phyloP scores from a whole-genome alignment of 1,140 invertebrate species.

The Drosophila sproati region DNA sequence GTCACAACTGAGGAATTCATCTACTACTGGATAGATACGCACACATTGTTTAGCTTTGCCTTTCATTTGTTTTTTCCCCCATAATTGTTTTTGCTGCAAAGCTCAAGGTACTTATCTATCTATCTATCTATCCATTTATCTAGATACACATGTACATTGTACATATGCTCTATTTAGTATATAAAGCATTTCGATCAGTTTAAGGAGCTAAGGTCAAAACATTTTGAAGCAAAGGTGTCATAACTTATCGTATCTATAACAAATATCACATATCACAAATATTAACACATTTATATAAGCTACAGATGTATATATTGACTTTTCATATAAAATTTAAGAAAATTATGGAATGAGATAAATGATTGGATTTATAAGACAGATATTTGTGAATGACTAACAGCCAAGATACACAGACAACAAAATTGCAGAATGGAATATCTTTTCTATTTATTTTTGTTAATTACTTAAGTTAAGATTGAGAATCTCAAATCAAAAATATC shows the following conservation, averaged over 20 bases:
- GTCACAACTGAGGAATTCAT: conserved; percentile 76
- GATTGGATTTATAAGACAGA: too few relatives aligned
- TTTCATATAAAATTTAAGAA: background rate
- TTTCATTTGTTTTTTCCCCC: conserved; percentile 50
- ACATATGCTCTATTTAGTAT: conserved; percentile 36
- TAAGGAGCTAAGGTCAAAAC: conserved; percentile 63
- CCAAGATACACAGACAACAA: too few relatives aligned
- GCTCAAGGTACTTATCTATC: conserved; percentile 54
- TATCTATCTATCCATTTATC: background rate
- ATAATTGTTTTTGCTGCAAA: conserved; percentile 47
- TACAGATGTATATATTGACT: background rate
- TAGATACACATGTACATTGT: conserved; percentile 13
- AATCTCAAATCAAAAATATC: too few relatives aligned
- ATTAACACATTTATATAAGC: background rate
- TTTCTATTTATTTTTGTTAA: too few relatives aligned
- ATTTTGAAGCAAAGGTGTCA: conserved; percentile 61
- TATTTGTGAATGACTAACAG: too few relatives aligned
- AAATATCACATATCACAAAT: background rate
- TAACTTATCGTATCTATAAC: conserved; percentile 36
- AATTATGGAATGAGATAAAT: too few relatives aligned
- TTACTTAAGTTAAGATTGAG: too few relatives aligned
- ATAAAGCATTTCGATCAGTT: conserved; percentile 37
- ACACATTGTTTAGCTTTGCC: conserved; percentile 59
- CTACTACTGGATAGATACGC: conserved; percentile 50
- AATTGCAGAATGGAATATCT: too few relatives aligned